Evolutionary conservation across 2,113 vertebrate species (phyloP), one percentile per base, ranked within the genome.

Genomic region (Neolamprologus ventralis): DNA sequence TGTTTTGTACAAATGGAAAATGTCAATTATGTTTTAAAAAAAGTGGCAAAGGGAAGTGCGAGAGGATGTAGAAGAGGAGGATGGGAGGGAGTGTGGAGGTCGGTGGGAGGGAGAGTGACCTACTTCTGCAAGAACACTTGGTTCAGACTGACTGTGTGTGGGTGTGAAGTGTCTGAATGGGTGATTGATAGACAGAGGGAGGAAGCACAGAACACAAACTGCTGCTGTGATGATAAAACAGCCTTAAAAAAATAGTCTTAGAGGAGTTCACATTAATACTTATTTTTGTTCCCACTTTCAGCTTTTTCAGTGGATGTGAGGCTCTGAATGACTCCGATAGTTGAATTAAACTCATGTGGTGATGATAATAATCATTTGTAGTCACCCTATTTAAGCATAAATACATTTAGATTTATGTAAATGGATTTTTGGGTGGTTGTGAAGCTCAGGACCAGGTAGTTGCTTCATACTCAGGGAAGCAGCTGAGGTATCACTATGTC

Each of bases 71-170:
- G 86, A 21, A 80, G 54, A 28, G 42, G 73, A 19, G 55, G 60
- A 53, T 23, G 33, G 35, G 16, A 17, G 49, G n/a, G 28, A 23
- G 42, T 21, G 49, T 5, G 84, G 79, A 47, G 84, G 87, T 78
- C 28, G 60, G 80, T 2, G 19, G 73, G 73, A 42, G 88, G 82
- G 65, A 78, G 86, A 65, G 12, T 92, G 94, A 89, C 95, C 95
- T 89, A 94, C 89, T 95, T 96, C 87, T 93, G 63, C 86, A 57
- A 37, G 94, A 95, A 95, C 93, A 94, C 89, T 91, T 16, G 60
- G 89, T 92, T 89, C 90, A 65, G 86, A 87, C 63, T 84, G 1
- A 3, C 31, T 42, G 78, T 11, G 55, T 31, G 93, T 89, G 88
- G 89, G 91, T 16, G 92, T 82, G 80, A 88, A 79, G 88, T 87